Base-by-base conservation (phyloP, 2,113 vertebrate genomes). In the Percina caprodes region DNA sequence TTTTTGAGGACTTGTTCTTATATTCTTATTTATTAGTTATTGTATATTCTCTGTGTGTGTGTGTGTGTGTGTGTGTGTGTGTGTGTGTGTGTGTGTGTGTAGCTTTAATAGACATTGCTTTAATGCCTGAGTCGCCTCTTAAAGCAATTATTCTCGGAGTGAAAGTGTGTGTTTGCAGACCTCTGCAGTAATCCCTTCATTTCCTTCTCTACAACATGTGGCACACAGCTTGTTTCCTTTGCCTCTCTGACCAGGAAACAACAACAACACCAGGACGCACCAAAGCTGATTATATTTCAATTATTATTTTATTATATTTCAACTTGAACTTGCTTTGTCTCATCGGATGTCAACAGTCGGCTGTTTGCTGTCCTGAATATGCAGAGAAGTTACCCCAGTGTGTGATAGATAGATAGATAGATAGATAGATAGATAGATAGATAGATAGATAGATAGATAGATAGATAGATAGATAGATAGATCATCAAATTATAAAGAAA, bases 181-280 rank as follows among this genome's bases (percentile, higher is more conserved):
- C 58, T 88, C 39, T 19, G 18, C 14, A 62, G 45, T 85, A 82
- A 93, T 88, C 86, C 24, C 79, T 81, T 90, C 79, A 93, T 91
- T 92, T 93, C 88, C 85, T 69, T 42, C 45, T n/a, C 33, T 30
- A 13, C 69, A 71, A 89, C 87, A 86, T 86, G 83, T 82, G 78
- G 78, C 56, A 76, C 24, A 42, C 85, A 74, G 69, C 70, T 91
- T 89, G 89, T 79, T 87, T 74, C 70, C 49, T 90, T 82, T 59
- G 71, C 66, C 39, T 78, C 69, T 46, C 15, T 26, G 66, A 75
- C 59, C 3, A 82, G 69, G 45, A 67, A 66, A 54, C 26, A 7
- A 60, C n/a, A 79, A 61, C 51, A 80, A 18, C 35, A 9, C n/a
- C 26, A 30, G 24, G 2, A 49, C 5, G 15, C 6, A 46, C 7